Conservation (phyloP, 2,113 vertebrate species). For the Accipiter cooperii region DNA sequence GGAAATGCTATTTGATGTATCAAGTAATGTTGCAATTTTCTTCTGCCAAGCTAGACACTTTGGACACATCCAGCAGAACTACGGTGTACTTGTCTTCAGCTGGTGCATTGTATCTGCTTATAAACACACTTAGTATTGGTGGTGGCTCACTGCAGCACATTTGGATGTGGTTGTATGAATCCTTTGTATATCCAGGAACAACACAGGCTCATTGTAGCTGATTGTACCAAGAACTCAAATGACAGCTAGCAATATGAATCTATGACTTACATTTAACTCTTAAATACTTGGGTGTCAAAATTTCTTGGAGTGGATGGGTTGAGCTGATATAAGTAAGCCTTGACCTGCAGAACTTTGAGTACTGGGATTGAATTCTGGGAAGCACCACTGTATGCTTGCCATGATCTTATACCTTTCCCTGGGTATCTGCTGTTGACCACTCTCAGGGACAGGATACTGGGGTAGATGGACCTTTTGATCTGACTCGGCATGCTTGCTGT, state of each 20-base stretch:
- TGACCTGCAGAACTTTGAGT: background rate
- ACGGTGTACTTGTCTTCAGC: background rate
- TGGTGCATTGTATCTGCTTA: background rate
- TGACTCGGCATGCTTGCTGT: background rate
- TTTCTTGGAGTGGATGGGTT: background rate
- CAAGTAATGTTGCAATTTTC: background rate
- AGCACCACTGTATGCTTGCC: background rate
- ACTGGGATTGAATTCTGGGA: background rate
- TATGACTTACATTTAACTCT: background rate
- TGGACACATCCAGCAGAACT: background rate
- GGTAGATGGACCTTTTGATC: background rate
- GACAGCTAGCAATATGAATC: background rate
- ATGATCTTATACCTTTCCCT: background rate
- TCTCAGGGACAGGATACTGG: background rate
- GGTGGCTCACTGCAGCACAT: background rate
- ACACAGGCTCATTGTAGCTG: background rate
- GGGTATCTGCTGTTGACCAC: background rate
- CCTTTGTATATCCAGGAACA: background rate
- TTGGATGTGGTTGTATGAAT: background rate
- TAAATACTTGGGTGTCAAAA: background rate
- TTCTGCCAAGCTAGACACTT: background rate
- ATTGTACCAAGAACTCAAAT: background rate
- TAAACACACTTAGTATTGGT: background rate
- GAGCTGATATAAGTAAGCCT: background rate
- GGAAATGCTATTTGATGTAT: background rate